A percentile compares a stretch with the other conserved stretches of the same genome.
phyloP scores from a whole-genome alignment of 2,797 vertebrate genomes.

The Rhyacichthys aspro region DNA sequence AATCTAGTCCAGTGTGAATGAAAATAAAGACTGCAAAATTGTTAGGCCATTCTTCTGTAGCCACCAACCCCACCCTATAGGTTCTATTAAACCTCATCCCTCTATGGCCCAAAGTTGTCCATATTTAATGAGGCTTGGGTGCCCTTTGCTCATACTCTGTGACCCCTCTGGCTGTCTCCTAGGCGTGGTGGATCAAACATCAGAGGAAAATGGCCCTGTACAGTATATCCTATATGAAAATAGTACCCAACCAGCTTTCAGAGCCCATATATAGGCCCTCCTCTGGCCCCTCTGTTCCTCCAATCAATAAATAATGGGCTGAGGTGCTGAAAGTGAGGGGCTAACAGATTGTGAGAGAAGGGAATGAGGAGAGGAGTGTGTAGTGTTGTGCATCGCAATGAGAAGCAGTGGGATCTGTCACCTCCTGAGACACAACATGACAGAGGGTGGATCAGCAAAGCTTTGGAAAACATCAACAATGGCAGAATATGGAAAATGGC shows the following conservation, averaged over 20 bases:
- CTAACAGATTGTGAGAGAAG: constrained; percentile 72
- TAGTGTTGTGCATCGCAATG: constrained; percentile 47
- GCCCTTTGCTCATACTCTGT: constrained; percentile 60
- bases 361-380: constrained; percentile 22
- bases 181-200: constrained; percentile 38
- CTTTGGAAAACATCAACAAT: constrained; percentile 30
- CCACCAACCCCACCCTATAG: constrained; percentile 7
- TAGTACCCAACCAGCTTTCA: constrained; percentile 46
- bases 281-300: constrained; percentile 24
- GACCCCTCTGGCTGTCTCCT: constrained; percentile 61
- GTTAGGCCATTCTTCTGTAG: constrained; percentile 34
- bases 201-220: constrained; percentile 63
- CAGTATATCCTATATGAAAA: constrained; percentile 77
- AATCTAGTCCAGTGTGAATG: constrained; percentile 29
- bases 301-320: constrained; percentile 82
- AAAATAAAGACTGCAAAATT: constrained; percentile 20
- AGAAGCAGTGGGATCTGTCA: constrained; percentile 49
- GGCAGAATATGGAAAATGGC: constrained; percentile 11
- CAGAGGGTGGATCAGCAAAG: constrained; percentile 7
- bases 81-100: constrained; percentile 19
- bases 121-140: constrained; percentile 65
- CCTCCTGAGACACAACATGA: constrained; percentile 24
- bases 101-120: constrained; percentile 44
- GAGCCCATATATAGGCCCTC: constrained; percentile 36
- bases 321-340: constrained; percentile 57